Evolutionary conservation across 1,140 invertebrate genomes (phyloP), one percentile per base, ranked within the genome.

Genomic region (Drosophila dunni): DNA sequence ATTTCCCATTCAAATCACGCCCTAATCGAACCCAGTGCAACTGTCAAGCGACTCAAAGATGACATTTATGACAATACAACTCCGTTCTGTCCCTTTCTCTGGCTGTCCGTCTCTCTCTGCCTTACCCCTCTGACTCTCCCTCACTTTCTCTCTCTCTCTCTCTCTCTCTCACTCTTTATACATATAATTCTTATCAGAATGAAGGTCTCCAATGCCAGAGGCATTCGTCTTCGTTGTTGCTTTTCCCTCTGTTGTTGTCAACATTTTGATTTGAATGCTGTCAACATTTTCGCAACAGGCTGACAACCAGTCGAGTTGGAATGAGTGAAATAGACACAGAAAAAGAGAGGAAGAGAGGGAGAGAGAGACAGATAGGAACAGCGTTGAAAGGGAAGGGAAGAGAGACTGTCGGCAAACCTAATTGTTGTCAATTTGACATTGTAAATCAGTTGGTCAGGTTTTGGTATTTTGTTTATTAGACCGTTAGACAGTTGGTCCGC

Each of bases 251-350:
- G 57, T 42, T 69, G 56, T 74, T 74, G 62, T 77, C 75, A 66
- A 48, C 63, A 74, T 74, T 77, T 69, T 88, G 85, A 88, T 86
- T 86, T 88, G 76, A 86, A 86, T 86, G 86, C 83, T 86, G 83
- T 86, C 83, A 86, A 86, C 79, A 86, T 83, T 82, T 83, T 79
- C 62, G 44, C 73, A 79, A 71, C 68, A 66, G 53, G 51, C 54
- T 75, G 81, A 79, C 81, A 84, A 64, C 34, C 64, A 38, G 48
- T 44, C 56, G 46, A 66, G 24, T 29, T 29, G 6, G 24, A 6
- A 29, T n/a, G 34, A 34, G 46, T 3, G n/a, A 17, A 29, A 29
- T 29, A 7, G 7, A 15, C n/a, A 29, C 10, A 15, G 34, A 0
- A 46, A 46, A 29, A 34, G 7, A 29, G 34, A 50, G 17, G 6